phyloP scores from a whole-genome alignment of 1,140 invertebrate species.

The Maniola jurtina region DNA sequence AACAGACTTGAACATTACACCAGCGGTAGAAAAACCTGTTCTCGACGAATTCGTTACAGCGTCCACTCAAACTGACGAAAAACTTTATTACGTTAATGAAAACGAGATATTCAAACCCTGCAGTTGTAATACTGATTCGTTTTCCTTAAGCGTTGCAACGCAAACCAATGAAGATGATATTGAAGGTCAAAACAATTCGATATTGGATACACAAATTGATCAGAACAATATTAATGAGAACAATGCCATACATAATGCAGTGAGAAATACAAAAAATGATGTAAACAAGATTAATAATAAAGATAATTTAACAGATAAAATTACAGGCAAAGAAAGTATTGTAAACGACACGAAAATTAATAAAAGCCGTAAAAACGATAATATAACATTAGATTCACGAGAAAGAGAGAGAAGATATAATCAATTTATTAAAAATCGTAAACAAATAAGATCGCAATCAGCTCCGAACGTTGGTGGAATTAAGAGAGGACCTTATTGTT shows the following conservation, averaged over 20 bases:
- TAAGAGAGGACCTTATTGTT: background rate
- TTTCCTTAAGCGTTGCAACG: slow-evolving; percentile 17
- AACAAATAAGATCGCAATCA: background rate
- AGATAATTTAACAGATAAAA: background rate
- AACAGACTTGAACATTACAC: slow-evolving; percentile 30
- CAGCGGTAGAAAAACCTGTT: slow-evolving; percentile 34
- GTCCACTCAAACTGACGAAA: slow-evolving; percentile 49
- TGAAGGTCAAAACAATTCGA: background rate
- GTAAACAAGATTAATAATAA: too few relatives aligned
- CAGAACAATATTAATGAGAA: background rate
- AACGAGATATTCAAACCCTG: slow-evolving; percentile 9
- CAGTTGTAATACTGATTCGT: slow-evolving; percentile 9
- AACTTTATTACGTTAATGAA: slow-evolving; percentile 17
- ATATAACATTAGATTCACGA: background rate
- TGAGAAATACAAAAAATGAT: too few relatives aligned
- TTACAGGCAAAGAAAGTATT: background rate
- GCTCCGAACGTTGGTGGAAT: background rate
- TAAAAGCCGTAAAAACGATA: background rate
- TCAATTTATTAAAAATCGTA: background rate
- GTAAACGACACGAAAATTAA: background rate
- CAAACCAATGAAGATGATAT: slow-evolving; percentile 31
- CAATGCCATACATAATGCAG: background rate
- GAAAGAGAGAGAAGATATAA: background rate
- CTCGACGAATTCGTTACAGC: slow-evolving; percentile 31
- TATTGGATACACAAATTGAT: background rate